Percentiles rank a stretch among this genome's conserved stretches.
phyloP scores from a whole-genome alignment of 2,113 vertebrate species.

The Leuciscus idus region DNA sequence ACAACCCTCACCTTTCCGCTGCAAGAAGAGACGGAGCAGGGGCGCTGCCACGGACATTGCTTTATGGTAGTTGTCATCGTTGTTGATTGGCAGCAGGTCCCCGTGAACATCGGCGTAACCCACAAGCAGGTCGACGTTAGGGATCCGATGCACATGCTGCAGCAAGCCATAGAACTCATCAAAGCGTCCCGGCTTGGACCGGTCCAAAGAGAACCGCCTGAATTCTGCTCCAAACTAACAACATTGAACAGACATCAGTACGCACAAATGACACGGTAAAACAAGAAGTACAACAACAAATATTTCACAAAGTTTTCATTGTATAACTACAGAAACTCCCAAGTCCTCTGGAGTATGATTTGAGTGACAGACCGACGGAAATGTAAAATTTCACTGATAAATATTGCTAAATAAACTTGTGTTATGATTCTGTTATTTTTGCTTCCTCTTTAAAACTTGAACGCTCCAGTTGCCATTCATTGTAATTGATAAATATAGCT shows the following conservation, averaged over 20 bases:
- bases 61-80: conserved; percentile 97
- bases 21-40: conserved; percentile 93
- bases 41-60: conserved; percentile 94
- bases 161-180: conserved; percentile 97
- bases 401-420: not conserved
- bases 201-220: conserved; percentile 94
- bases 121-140: conserved; percentile 91
- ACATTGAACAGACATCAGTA: conserved; percentile 30
- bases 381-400: not conserved
- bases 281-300: not conserved
- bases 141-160: conserved; percentile 96
- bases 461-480: not conserved
- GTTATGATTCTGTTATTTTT: not conserved
- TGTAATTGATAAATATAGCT: not conserved
- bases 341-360: too few species aligned
- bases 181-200: conserved; percentile 93
- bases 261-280: not conserved
- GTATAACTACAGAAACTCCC: too few species aligned
- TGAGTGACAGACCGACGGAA: too few species aligned
- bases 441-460: not conserved
- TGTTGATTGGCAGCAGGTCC: conserved; percentile 96
- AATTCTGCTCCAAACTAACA: conserved; percentile 97
- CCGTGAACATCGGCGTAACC: conserved; percentile 95
- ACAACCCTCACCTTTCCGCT: conserved; percentile 89
- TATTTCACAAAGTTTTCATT: too few species aligned